These are phyloP conservation scores for Vidua macroura DNA, from an alignment of 2,113 vertebrate species.

Conservation along the genomic window DNA sequence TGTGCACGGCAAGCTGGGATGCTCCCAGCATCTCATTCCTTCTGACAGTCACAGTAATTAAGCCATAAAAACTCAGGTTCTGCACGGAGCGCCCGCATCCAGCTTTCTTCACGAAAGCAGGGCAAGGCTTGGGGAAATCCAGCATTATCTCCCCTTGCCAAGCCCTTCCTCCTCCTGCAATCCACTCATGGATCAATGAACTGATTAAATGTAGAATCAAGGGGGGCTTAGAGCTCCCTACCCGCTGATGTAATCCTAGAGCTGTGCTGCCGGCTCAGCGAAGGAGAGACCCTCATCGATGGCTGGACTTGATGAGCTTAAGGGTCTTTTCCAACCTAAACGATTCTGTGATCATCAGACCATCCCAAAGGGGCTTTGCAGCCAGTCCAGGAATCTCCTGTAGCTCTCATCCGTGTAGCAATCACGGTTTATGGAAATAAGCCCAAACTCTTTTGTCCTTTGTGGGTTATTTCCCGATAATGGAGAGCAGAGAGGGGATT, in stretches of 20 bases:
- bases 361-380: not conserved
- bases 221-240: not conserved
- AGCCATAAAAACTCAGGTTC: not conserved
- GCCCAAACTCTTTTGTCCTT: not conserved
- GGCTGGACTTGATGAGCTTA: not conserved
- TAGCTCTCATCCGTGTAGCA: not conserved
- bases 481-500: not conserved
- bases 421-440: fast-evolving
- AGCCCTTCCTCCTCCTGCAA: not conserved
- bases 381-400: not conserved
- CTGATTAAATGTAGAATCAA: not conserved
- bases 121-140: not conserved
- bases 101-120: fast-evolving
- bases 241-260: not conserved
- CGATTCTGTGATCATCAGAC: not conserved
- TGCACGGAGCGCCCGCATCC: fast-evolving
- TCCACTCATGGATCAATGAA: not conserved
- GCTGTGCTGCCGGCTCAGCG: not conserved
- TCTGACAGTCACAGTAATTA: not conserved
- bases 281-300: not conserved
- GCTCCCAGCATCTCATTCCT: not conserved
- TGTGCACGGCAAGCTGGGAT: not conserved
- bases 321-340: not conserved
- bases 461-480: not conserved
- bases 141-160: not conserved